Base-by-base conservation (phyloP, 2,888 invertebrate genomes). In the Trisateles emortualis region DNA sequence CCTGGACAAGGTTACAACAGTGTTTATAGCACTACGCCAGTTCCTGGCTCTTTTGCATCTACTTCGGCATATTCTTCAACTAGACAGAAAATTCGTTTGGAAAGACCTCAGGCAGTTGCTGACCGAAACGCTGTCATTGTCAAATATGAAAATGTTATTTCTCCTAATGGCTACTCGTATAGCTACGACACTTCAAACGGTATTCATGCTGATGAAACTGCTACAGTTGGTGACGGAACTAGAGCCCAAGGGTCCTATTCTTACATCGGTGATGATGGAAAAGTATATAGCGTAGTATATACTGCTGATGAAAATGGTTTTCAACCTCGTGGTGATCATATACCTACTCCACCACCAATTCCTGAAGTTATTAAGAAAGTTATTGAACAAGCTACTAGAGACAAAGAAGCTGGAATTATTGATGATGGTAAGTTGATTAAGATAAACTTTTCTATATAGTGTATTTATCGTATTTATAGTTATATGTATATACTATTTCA, bases 301-400 rank as follows among this genome's bases (percentile, higher is more conserved):
- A 81, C 86, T 1, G 91, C 92, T 33, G 90, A 91, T 74, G 88
- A 91, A 72, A 87, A 90, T 63, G 91, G 91, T 0, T 92, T 86
- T 44, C 77, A 64, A 63, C 87, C 92, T 1, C 71, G 57, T 24
- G 90, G 91, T 47, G 89, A 87, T 52, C 91, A 92, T 67, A 73
- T 91, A 22, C 92, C 92, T 8, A 90, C 91, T 2, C 84, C 83
- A 45, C 91, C 90, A 2, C 88, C 88, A 0, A 79, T 90, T 45
- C 89, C 92, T 40, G 83, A 86, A 60, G 90, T 84, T 17, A 90
- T 88, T 13, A 72, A 87, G 38, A 79, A 71, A 48, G 78, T 86
- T 13, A 87, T 91, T 36, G 87, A 90, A 51, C 81, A 88, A 66
- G 84, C 81, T 26, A 66, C 65, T 10, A 79, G 57, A 54, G 81